phyloP scores from a whole-genome alignment of 2,797 vertebrate genomes.

The Onychomys arenicola region DNA sequence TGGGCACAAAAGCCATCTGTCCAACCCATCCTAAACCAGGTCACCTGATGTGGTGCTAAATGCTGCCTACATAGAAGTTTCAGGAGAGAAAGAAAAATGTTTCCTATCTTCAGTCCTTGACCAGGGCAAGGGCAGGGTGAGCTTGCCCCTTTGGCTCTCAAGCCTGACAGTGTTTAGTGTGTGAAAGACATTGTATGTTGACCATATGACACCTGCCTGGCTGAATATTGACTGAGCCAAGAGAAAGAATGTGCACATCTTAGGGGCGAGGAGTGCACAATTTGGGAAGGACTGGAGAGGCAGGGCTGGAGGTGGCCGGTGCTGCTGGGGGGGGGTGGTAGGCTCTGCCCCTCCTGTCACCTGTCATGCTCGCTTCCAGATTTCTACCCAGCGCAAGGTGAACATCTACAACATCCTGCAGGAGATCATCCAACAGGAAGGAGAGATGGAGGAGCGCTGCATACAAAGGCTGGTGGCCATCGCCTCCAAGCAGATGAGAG shows the following conservation, averaged over 20 bases:
- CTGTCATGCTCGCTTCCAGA: not conserved
- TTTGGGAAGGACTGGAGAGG: fast-evolving
- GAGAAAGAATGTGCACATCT: not conserved
- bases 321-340: not conserved
- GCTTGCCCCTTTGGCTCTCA: not conserved
- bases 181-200: not conserved
- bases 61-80: not conserved
- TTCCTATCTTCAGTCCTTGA: not conserved
- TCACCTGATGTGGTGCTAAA: not conserved
- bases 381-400: slow-evolving; percentile 67
- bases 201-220: not conserved
- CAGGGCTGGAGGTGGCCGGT: fast-evolving
- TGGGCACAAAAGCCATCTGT: too few species aligned
- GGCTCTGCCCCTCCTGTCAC: not conserved
- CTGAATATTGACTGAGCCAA: not conserved
- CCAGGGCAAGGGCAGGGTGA: not conserved
- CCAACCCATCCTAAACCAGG: not conserved
- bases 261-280: not conserved
- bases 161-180: not conserved
- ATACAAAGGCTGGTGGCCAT: slow-evolving; percentile 71
- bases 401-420: slow-evolving; percentile 79
- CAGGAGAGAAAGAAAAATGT: not conserved
- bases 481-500: slow-evolving; percentile 75
- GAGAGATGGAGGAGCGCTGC: slow-evolving; percentile 72
- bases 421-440: slow-evolving; percentile 78